Evolutionary conservation across 2,888 invertebrate species (phyloP), one percentile per base, ranked within the genome.

Genomic region (Malthinus flaveolus): DNA sequence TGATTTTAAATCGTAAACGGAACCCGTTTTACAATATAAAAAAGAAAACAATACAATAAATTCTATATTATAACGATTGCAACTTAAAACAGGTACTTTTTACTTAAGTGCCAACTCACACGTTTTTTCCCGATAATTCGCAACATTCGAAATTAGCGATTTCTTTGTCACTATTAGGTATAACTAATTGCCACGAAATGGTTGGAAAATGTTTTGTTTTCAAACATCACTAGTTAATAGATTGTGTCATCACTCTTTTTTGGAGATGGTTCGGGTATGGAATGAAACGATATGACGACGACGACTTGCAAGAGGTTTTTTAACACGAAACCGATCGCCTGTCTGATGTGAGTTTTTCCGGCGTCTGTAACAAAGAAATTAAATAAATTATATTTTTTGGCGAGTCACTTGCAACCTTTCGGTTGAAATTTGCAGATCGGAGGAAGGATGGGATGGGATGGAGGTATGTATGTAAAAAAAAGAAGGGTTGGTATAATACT

Each of bases 291-390:
- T 49, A 51, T 45, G 59, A 65, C 60, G 63, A 63, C 48, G 59
- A 54, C 56, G 50, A n/a, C 5, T 23, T 23, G 34, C 37, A 54
- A 47, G 33, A 46, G 23, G 10, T 55, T 59, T 57, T 52, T 73
- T 71, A 77, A 64, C 75, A 75, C 51, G 76, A 74, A 46, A 77
- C 73, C 47, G 75, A 76, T 72, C 84, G 80, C 79, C 85, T 83
- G 75, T 86, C 86, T 56, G 82, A 82, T 63, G 84, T 83, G 71
- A 85, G 81, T 75, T 86, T 85, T 74, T 86, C 86, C 69, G 84
- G 82, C 66, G 82, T 83, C 86, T 87, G 85, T 73, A 86, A 86
- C 81, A 83, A 84, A 64, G 62, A 59, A 61, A 67, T 59, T 65
- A 62, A 60, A 51, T 32, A 3, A 34, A 53, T 46, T 7, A 11